These are phyloP conservation scores for Centroberyx gerrardi DNA, from an alignment of 2,797 vertebrate genomes.

Conservation along the genomic window DNA sequence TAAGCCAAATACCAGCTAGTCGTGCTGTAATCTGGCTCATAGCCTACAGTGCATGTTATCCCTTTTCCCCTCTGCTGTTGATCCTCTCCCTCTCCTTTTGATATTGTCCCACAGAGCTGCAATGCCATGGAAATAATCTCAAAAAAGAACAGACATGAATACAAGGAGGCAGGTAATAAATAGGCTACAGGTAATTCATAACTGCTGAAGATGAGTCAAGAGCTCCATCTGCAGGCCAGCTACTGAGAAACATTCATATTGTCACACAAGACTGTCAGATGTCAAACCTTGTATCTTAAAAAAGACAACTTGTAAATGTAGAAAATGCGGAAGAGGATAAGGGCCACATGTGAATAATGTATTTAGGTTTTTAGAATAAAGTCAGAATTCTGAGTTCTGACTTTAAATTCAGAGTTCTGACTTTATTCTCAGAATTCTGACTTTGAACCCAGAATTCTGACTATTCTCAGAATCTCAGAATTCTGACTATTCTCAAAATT, in stretches of 20 bases:
- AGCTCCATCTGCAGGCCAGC: slow-evolving; percentile 64
- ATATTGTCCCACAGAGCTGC: background rate
- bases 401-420: too few species aligned
- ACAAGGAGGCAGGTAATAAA: background rate
- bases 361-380: too few species aligned
- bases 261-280: too few species aligned
- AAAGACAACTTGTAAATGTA: too few species aligned
- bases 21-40: background rate
- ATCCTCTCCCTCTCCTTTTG: background rate
- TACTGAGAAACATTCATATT: background rate
- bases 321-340: too few species aligned
- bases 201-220: slow-evolving; percentile 23
- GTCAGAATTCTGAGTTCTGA: too few species aligned
- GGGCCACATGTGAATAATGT: too few species aligned
- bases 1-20: background rate
- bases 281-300: too few species aligned
- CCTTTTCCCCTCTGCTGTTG: background rate
- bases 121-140: background rate
- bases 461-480: too few species aligned
- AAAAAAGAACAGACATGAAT: background rate
- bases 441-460: too few species aligned
- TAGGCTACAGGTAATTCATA: background rate
- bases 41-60: background rate
- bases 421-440: too few species aligned
- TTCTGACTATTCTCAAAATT: too few species aligned